Evolutionary conservation across 2,797 vertebrate genomes (phyloP).

Genomic region (Microcaecilia unicolor): DNA sequence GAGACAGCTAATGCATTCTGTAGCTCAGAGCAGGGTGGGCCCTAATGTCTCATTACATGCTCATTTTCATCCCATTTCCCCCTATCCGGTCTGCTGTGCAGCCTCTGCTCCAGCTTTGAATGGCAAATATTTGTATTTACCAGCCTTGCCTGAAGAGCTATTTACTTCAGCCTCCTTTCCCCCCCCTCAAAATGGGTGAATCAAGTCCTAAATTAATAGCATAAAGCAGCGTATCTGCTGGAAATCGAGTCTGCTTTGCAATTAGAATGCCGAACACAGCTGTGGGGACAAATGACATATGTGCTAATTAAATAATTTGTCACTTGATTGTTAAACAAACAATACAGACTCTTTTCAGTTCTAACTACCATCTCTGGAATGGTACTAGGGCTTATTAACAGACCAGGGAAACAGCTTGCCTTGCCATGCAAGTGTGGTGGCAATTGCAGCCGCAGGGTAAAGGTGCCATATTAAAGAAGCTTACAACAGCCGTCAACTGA

Average conservation of each 20-base stretch:
- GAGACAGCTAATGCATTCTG: no score
- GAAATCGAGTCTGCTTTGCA: conserved; percentile 55
- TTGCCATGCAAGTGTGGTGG: conserved; percentile 11
- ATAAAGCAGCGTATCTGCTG: conserved; percentile 41
- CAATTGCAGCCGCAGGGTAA: background rate
- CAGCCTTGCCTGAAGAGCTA: no score
- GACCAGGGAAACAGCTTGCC: conserved; percentile 25
- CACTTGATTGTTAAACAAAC: conserved; percentile 63
- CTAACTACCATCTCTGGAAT: conserved; percentile 31
- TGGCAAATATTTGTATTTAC: no score
- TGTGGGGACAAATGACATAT: conserved; percentile 57
- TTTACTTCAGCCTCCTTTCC: no score
- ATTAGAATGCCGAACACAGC: conserved; percentile 60
- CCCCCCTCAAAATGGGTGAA: no score
- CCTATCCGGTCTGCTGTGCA: no score
- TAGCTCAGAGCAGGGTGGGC: no score
- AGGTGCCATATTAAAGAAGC: conserved; percentile 13
- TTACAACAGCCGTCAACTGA: conserved; percentile 7
- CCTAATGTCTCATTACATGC: no score
- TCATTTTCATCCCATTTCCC: no score
- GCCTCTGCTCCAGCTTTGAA: no score
- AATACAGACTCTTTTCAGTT: conserved; percentile 49
- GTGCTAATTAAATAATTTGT: conserved; percentile 74
- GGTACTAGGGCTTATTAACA: conserved; percentile 39
- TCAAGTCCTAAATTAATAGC: conserved; percentile 49